Conservation (phyloP, 2,888 invertebrate species). For the Brenthis ino region DNA sequence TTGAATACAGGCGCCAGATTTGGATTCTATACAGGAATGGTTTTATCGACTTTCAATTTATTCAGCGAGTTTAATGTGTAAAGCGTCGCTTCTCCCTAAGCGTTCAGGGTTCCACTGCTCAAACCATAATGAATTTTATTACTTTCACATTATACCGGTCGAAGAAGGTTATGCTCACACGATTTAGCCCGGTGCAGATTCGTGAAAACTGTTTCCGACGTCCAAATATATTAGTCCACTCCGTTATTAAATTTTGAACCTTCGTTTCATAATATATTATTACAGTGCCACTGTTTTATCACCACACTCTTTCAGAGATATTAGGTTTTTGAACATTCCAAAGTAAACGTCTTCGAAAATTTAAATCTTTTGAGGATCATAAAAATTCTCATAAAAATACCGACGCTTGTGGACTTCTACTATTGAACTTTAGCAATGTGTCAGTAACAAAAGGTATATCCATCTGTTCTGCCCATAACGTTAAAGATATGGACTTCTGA, state of each 20-base stretch:
- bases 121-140: slow-evolving; percentile 69
- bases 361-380: slow-evolving; percentile 34
- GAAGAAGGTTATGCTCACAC: slow-evolving; percentile 51
- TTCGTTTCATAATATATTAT: slow-evolving; percentile 39
- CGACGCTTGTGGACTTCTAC: slow-evolving; percentile 23
- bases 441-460: slow-evolving; percentile 24
- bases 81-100: slow-evolving; percentile 59
- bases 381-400: slow-evolving; percentile 39
- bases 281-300: slow-evolving; percentile 37
- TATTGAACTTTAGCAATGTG: slow-evolving; percentile 23
- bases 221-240: slow-evolving; percentile 38
- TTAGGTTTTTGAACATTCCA: slow-evolving; percentile 36
- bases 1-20: slow-evolving; percentile 51
- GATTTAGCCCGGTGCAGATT: slow-evolving; percentile 50
- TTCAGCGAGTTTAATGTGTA: slow-evolving; percentile 67
- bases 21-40: slow-evolving; percentile 57
- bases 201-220: slow-evolving; percentile 37
- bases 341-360: slow-evolving; percentile 33
- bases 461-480: slow-evolving; percentile 9
- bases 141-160: slow-evolving; percentile 54
- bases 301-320: slow-evolving; percentile 37
- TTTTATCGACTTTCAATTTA: slow-evolving; percentile 71
- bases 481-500: slow-evolving; percentile 15
- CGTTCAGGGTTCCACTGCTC: slow-evolving; percentile 56
- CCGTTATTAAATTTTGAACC: slow-evolving; percentile 40